Conservation (phyloP, 2,113 vertebrate species). For the Brachypteracias leptosomus region DNA sequence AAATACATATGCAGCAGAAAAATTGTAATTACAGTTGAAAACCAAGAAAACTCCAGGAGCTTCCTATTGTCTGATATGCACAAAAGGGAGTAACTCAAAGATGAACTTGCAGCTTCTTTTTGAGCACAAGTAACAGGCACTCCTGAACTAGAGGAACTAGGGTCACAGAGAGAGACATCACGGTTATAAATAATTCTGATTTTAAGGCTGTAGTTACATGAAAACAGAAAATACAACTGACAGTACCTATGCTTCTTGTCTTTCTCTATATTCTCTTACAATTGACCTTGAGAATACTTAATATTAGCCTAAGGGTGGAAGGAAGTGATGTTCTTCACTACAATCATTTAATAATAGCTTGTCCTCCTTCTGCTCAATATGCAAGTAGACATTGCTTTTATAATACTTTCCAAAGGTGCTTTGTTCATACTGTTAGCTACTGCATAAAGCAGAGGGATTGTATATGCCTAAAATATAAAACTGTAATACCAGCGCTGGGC, state of each 20-base stretch:
- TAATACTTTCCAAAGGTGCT: neutral
- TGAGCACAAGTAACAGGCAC: neutral
- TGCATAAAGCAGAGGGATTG: neutral
- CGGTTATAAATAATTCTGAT: conserved; percentile 29
- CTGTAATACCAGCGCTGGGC: neutral
- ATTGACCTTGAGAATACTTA: conserved; percentile 57
- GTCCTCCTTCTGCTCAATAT: conserved; percentile 6
- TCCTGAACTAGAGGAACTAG: neutral
- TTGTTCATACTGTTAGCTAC: neutral
- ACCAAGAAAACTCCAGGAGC: neutral
- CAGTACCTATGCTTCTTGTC: conserved; percentile 46
- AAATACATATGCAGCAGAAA: neutral
- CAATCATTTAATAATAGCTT: conserved; percentile 24
- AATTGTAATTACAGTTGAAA: neutral
- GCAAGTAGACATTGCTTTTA: conserved; percentile 6
- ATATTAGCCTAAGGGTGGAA: conserved; percentile 35
- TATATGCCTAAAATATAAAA: neutral
- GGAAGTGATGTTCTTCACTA: neutral
- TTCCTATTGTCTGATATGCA: neutral
- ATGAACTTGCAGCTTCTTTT: neutral
- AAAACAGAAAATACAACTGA: conserved; percentile 49
- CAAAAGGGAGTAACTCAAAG: neutral
- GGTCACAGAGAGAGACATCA: conserved; percentile 1
- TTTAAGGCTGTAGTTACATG: conserved; percentile 37
- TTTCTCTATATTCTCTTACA: conserved; percentile 38